Conservation (phyloP, 2,888 invertebrate species). For the Caenorhabditis sp. region DNA sequence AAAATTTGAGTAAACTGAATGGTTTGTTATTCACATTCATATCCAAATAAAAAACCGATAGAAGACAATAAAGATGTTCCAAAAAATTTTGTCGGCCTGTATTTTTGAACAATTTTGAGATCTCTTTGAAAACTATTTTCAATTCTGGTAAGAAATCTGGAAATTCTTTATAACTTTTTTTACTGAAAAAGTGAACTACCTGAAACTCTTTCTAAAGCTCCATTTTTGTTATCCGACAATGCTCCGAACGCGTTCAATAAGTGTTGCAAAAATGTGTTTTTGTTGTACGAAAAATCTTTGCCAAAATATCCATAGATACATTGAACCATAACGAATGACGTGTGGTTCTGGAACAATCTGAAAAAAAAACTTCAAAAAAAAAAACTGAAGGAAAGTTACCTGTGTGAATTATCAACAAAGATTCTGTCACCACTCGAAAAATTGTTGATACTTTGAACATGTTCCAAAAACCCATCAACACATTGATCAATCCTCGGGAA, state of each 20-base stretch:
- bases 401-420: slow-evolving; percentile 29
- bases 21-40: slow-evolving; percentile 3
- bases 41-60: slow-evolving; percentile 10
- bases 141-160: slow-evolving; percentile 30
- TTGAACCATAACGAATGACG: slow-evolving; percentile 49
- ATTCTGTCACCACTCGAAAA: neutral
- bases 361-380: slow-evolving; percentile 12
- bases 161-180: slow-evolving; percentile 2
- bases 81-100: slow-evolving; percentile 17
- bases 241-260: slow-evolving; percentile 36
- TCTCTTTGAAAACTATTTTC: slow-evolving; percentile 6
- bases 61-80: slow-evolving; percentile 20
- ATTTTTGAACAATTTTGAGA: neutral
- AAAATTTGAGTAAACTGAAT: slow-evolving; percentile 28
- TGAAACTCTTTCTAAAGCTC: slow-evolving; percentile 17
- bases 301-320: slow-evolving; percentile 52
- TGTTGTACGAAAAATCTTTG: slow-evolving; percentile 14
- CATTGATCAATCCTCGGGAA: slow-evolving; percentile 41
- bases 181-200: slow-evolving; percentile 25
- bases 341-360: slow-evolving; percentile 57
- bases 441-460: slow-evolving; percentile 30
- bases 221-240: slow-evolving; percentile 19
- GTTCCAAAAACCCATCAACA: slow-evolving; percentile 35
- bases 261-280: slow-evolving; percentile 27
- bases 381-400: slow-evolving; percentile 13